Evolutionary conservation across 2,113 vertebrate species (phyloP).

Genomic region (Ciconia stormi): DNA sequence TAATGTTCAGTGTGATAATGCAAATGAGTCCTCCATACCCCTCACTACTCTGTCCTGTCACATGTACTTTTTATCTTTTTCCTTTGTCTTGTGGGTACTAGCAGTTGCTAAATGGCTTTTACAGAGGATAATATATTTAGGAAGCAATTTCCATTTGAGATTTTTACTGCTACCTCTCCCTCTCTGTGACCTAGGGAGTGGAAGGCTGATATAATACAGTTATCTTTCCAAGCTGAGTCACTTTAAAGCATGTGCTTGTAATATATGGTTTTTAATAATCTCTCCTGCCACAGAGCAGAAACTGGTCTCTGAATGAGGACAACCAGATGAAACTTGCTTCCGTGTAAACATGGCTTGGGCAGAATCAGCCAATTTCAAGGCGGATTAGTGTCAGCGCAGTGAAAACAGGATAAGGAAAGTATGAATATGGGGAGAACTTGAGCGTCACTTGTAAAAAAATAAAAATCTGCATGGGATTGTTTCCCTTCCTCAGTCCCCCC

Average conservation of each 20-base stretch:
- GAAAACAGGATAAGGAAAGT: conserved; percentile 59
- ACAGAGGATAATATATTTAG: conserved; percentile 70
- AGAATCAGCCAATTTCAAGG: conserved; percentile 79
- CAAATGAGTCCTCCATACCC: conserved; percentile 36
- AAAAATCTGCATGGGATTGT: conserved; percentile 36
- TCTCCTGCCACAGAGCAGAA: conserved; percentile 65
- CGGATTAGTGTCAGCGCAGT: conserved; percentile 68
- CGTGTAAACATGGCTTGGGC: conserved; percentile 64
- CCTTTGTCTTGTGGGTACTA: conserved; percentile 65
- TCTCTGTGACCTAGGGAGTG: conserved; percentile 49
- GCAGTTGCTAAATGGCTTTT: conserved; percentile 73
- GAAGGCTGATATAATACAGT: conserved; percentile 66
- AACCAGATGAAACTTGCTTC: conserved; percentile 66
- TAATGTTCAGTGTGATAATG: conserved; percentile 75
- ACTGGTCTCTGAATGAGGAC: conserved; percentile 64
- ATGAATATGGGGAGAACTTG: conserved; percentile 38
- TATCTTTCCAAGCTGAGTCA: conserved; percentile 64
- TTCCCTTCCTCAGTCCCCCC: neutral
- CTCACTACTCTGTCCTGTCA: neutral
- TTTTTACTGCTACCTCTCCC: conserved; percentile 58
- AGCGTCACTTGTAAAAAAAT: conserved; percentile 44
- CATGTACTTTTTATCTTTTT: conserved; percentile 39
- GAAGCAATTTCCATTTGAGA: conserved; percentile 70
- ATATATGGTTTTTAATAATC: conserved; percentile 74
- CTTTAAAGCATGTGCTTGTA: conserved; percentile 64